Base-by-base conservation (phyloP, 2,888 invertebrate species). In the Danaus chrysippus region DNA sequence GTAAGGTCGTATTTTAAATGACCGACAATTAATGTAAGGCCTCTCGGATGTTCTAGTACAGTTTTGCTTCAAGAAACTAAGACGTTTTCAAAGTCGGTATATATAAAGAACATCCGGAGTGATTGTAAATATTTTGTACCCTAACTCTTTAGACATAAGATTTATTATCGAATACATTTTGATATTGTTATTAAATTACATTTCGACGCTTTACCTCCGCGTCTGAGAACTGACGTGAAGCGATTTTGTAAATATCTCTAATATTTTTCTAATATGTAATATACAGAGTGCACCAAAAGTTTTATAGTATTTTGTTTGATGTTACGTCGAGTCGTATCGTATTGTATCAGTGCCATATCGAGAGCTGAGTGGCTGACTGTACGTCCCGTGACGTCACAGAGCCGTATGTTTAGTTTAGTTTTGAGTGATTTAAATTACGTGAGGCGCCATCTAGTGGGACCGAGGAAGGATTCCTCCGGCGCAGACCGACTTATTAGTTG, bases 91-190 rank as follows among this genome's bases (percentile, higher is more conserved):
- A 49, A 15, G 11, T 10, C 15, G 8, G 17, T 10, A 17, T 10
- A 17, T 1, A 17, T 1, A 1, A 17, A 0, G 9, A 49, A 49
- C 49, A 17, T 17, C 17, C 49, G 11, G 54, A 58, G 49, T 60
- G 59, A 60, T 56, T 76, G 75, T 76, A 76, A 71, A 76, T 76
- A 76, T 74, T 73, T 75, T 74, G 71, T 76, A 76, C 64, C 68
- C 68, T 68, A 70, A 68, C 64, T 62, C 69, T 44, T 63, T 69
- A 67, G 69, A 54, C 49, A 54, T 73, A 72, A 70, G 67, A 58
- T 68, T 67, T 68, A 67, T 66, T 71, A 73, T 70, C 67, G 69
- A 71, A 71, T 70, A 71, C 71, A 68, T 71, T 74, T 75, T 71
- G 71, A 72, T 72, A 71, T 67, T 69, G 67, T 72, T 71, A 64